Percentiles rank a stretch among this genome's conserved stretches.
phyloP scores from a whole-genome alignment of 35 echinoderm and acorn worm genomes.

The Nesometra sesokonis region DNA sequence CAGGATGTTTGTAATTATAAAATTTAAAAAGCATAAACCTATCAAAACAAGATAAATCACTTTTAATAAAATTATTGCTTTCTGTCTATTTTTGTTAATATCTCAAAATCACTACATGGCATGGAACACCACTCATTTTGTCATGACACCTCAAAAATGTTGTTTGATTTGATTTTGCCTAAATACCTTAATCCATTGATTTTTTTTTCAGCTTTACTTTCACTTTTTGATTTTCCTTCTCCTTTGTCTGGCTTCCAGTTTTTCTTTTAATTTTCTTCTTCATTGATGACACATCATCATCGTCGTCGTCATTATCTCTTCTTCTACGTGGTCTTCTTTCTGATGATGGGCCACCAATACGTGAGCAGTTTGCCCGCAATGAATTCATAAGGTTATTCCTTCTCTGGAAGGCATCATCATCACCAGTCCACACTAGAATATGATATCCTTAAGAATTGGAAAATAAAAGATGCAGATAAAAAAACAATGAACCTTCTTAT shows the following conservation, averaged over 20 bases:
- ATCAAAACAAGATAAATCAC: too few species aligned
- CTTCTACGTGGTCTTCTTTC: neutral
- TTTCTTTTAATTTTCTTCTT: neutral
- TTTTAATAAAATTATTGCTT: too few species aligned
- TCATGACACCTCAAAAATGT: too few species aligned
- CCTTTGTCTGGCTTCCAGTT: neutral
- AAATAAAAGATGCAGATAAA: neutral
- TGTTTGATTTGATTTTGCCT: too few species aligned
- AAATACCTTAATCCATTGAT: neutral
- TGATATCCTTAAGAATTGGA: neutral
- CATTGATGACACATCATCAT: neutral
- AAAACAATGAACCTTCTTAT: too few species aligned
- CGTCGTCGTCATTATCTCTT: neutral
- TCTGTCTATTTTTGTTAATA: too few species aligned
- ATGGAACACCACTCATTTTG: too few species aligned
- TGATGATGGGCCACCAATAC: neutral
- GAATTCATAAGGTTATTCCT: neutral
- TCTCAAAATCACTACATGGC: too few species aligned
- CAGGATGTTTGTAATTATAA: too few species aligned
- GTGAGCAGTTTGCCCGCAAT: neutral
- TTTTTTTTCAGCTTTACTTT: neutral
- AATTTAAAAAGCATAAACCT: too few species aligned
- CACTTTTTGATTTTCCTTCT: neutral
- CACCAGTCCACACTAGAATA: conserved; percentile 1
- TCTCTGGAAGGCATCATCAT: neutral